Conservation (phyloP, 1,140 invertebrate species). For the Myzus persicae region DNA sequence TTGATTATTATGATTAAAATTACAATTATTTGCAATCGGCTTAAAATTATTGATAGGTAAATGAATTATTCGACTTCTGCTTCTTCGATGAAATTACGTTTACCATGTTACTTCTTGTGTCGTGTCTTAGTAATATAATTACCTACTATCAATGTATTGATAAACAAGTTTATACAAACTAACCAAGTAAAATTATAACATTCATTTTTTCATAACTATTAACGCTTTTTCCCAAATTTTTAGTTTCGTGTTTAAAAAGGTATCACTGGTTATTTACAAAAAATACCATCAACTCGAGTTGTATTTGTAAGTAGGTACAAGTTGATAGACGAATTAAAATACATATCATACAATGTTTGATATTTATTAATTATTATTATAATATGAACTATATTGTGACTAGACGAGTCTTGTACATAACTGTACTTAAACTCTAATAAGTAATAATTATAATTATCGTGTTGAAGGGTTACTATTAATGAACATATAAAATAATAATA, state of each 20-base stretch:
- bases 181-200: not conserved
- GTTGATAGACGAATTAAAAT: not conserved
- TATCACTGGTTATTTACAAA: not conserved
- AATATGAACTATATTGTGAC: not conserved
- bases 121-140: not conserved
- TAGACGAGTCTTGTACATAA: not conserved
- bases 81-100: not conserved
- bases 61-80: not conserved
- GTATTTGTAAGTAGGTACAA: not conserved
- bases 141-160: not conserved
- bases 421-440: not conserved
- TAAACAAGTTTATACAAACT: not conserved
- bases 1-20: too few relatives aligned
- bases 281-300: not conserved
- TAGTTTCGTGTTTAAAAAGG: not conserved
- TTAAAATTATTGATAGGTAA: too few relatives aligned
- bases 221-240: not conserved
- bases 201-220: not conserved
- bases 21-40: not conserved
- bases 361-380: too few relatives aligned
- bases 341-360: not conserved
- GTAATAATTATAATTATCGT: not conserved
- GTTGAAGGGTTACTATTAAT: too few relatives aligned
- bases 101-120: not conserved
- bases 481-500: too few relatives aligned